phyloP scores from a whole-genome alignment of 53 echinoderm and acorn worm genomes.

The Astropecten irregularis region DNA sequence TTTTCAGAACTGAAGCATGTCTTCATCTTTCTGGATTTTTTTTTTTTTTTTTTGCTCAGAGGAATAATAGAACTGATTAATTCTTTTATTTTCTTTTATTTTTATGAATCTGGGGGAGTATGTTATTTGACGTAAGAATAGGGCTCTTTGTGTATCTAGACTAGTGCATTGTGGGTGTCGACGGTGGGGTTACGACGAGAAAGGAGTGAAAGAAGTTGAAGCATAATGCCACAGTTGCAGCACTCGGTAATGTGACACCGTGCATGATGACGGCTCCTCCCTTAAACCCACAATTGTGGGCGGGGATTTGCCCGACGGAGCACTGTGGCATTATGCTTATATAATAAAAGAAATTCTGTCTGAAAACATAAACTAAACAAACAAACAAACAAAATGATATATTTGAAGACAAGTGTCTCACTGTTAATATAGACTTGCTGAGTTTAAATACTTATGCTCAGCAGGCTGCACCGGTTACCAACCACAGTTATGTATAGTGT shows the following conservation, averaged over 20 bases:
- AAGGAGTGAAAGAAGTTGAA: not conserved
- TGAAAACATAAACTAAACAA: constrained; percentile 8
- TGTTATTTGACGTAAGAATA: not conserved
- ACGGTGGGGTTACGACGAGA: constrained; percentile 46
- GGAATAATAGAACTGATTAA: not conserved
- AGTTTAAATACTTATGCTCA: no score
- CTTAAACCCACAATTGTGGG: constrained; percentile 41
- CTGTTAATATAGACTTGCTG: no score
- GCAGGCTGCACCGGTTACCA: no score
- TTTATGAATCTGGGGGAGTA: no score
- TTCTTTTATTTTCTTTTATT: no score
- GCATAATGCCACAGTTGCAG: constrained; percentile 31
- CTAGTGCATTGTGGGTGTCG: constrained; percentile 49
- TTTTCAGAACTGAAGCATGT: no score
- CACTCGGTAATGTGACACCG: constrained; percentile 37
- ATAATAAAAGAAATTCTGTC: constrained; percentile 33
- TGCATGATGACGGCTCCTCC: constrained; percentile 46
- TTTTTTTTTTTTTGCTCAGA: not conserved
- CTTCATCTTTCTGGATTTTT: no score
- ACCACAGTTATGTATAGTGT: no score
- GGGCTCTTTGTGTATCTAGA: constrained; percentile 2
- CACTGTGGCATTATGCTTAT: constrained; percentile 17
- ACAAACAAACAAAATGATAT: no score
- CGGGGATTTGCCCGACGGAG: constrained; percentile 29
- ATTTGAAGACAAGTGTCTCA: not conserved